Conservation (phyloP, 2,797 vertebrate species). For the Melanotaenia nigrans region DNA sequence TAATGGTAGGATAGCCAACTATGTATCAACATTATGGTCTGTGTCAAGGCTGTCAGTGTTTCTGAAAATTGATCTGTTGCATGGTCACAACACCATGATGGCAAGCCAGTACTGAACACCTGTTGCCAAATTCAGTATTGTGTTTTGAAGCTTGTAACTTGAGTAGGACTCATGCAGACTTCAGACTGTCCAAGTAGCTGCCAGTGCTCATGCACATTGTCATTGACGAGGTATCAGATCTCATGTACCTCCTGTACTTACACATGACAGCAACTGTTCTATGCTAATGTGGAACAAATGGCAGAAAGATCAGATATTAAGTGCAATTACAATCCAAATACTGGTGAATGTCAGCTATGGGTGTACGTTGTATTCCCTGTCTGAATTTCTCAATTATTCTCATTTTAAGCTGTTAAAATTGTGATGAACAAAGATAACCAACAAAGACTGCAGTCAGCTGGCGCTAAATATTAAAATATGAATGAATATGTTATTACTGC, state of each 20-base stretch:
- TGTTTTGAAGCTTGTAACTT: slow-evolving; percentile 64
- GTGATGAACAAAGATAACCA: background rate
- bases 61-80: slow-evolving; percentile 39
- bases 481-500: background rate
- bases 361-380: background rate
- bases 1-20: background rate
- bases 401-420: background rate
- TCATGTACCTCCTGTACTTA: slow-evolving; percentile 51
- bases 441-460: background rate
- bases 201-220: slow-evolving; percentile 47
- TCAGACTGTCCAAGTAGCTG: slow-evolving; percentile 36
- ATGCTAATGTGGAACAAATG: slow-evolving; percentile 7
- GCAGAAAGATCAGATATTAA: slow-evolving; percentile 6
- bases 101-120: slow-evolving; percentile 65
- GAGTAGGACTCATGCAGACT: slow-evolving; percentile 47
- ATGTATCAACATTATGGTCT: slow-evolving; percentile 9
- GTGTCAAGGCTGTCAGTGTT: slow-evolving; percentile 28
- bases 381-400: background rate
- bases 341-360: too few relatives aligned
- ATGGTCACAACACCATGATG: slow-evolving; percentile 26
- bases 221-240: slow-evolving; percentile 46
- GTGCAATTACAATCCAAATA: background rate
- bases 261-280: slow-evolving; percentile 43
- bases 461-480: background rate
- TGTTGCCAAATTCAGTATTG: slow-evolving; percentile 68